A percentile compares a stretch with the other conserved stretches of the same genome.
phyloP scores from a whole-genome alignment of 2,113 vertebrate species.

The Triplophysa tibetana region DNA sequence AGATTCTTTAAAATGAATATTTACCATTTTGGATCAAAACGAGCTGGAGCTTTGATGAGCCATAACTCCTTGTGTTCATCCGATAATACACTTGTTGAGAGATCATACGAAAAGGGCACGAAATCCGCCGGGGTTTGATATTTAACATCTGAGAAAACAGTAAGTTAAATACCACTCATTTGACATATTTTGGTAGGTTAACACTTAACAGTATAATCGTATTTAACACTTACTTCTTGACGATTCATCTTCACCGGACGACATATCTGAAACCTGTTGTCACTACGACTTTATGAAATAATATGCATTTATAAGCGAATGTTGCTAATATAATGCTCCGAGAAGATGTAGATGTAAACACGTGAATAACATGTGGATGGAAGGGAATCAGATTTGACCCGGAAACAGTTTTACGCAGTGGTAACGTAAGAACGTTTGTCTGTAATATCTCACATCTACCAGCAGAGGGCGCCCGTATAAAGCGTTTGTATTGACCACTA shows the following conservation, averaged over 20 bases:
- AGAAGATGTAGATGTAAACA: background rate
- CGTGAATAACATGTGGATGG: constrained; percentile 19
- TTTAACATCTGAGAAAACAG: constrained; percentile 41
- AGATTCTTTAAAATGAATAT: background rate
- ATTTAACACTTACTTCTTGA: constrained; percentile 3
- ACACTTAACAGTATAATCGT: background rate
- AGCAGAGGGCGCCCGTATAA: constrained; percentile 22
- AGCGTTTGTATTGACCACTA: background rate
- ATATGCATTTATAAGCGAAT: background rate
- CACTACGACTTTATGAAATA: background rate
- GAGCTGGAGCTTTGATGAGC: constrained; percentile 75
- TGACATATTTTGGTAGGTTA: background rate
- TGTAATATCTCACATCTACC: background rate
- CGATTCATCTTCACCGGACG: constrained; percentile 8
- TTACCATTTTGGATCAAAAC: constrained; percentile 69
- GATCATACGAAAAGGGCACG: constrained; percentile 60
- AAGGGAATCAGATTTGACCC: constrained; percentile 24
- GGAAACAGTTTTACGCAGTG: constrained; percentile 10
- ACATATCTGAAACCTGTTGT: background rate
- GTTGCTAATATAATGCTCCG: background rate
- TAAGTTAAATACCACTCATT: background rate
- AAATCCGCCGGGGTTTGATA: constrained; percentile 73
- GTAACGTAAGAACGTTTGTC: background rate
- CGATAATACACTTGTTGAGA: constrained; percentile 58
- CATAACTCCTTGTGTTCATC: constrained; percentile 66